phyloP scores from a whole-genome alignment of 1,140 invertebrate species.

The Caenorhabditis elegans region DNA sequence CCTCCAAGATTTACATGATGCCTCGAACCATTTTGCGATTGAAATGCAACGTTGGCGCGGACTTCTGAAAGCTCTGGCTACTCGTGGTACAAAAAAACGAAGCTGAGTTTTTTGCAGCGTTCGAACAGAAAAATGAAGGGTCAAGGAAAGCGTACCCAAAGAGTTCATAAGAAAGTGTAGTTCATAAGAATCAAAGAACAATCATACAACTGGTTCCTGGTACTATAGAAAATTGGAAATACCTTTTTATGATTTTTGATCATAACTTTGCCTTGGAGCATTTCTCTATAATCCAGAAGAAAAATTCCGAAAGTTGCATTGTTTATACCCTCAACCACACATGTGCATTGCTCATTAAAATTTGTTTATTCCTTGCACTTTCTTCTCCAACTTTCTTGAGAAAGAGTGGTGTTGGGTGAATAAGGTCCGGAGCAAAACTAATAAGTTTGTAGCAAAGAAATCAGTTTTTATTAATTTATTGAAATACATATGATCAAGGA shows the following conservation, averaged over 20 bases:
- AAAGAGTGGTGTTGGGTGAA: too few relatives aligned
- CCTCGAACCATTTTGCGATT: too few relatives aligned
- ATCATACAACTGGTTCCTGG: not conserved
- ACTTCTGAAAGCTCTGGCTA: not conserved
- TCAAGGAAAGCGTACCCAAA: not conserved
- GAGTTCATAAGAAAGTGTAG: not conserved
- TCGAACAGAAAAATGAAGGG: not conserved
- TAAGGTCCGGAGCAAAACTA: too few relatives aligned
- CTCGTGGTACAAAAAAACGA: not conserved
- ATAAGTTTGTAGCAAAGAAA: too few relatives aligned
- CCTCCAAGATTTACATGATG: not conserved
- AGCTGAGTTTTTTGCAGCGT: not conserved
- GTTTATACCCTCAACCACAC: not conserved
- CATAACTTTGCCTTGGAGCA: too few relatives aligned
- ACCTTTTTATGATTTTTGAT: too few relatives aligned
- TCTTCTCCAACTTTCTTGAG: not conserved
- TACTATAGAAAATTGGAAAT: too few relatives aligned
- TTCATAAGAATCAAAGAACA: not conserved
- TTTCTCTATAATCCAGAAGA: too few relatives aligned
- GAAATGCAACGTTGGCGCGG: conserved; percentile 16
- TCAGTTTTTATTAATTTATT: too few relatives aligned
- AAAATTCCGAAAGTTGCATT: not conserved
- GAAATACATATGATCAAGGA: too few relatives aligned
- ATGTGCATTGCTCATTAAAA: not conserved
- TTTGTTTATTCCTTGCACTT: conserved; percentile 15